These are phyloP conservation scores for Ancistrus triradiatus DNA, from an alignment of 2,113 vertebrate genomes.

Conservation along the genomic window DNA sequence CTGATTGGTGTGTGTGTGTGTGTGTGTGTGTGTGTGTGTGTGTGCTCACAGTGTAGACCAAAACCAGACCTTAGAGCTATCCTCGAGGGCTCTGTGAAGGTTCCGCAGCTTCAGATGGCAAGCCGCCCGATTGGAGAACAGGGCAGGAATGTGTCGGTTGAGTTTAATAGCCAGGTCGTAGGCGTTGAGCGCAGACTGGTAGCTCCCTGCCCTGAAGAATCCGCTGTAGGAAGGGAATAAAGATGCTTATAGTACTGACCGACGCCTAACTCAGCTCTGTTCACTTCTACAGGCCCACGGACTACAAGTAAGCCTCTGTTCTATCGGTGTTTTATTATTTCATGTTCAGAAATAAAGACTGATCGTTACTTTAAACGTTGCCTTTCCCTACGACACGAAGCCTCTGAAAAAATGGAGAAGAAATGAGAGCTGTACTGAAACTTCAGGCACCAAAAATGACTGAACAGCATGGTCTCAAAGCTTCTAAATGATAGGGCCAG, in stretches of 20 bases:
- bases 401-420: too few relatives aligned
- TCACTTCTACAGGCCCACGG: too few relatives aligned
- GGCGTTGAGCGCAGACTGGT: slow-evolving; percentile 82
- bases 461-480: too few relatives aligned
- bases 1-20: too few relatives aligned
- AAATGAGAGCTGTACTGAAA: too few relatives aligned
- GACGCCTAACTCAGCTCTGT: too few relatives aligned
- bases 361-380: neutral
- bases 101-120: slow-evolving; percentile 90
- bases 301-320: too few relatives aligned
- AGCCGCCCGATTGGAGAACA: slow-evolving; percentile 89
- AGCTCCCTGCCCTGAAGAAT: slow-evolving; percentile 80
- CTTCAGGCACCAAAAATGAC: too few relatives aligned
- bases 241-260: too few relatives aligned
- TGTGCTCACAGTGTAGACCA: neutral
- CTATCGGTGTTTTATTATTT: neutral
- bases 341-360: neutral
- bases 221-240: slow-evolving; percentile 76
- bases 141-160: slow-evolving; percentile 72
- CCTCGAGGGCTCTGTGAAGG: slow-evolving; percentile 87
- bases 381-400: too few relatives aligned
- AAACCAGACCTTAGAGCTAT: slow-evolving; percentile 80
- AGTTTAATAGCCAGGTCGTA: slow-evolving; percentile 83
- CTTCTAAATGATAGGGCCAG: too few relatives aligned
- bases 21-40: too few relatives aligned